A percentile compares a stretch with the other conserved stretches of the same genome.
Conservation (phyloP, 2,797 vertebrate species). For the Scomberomorus guttatus region DNA sequence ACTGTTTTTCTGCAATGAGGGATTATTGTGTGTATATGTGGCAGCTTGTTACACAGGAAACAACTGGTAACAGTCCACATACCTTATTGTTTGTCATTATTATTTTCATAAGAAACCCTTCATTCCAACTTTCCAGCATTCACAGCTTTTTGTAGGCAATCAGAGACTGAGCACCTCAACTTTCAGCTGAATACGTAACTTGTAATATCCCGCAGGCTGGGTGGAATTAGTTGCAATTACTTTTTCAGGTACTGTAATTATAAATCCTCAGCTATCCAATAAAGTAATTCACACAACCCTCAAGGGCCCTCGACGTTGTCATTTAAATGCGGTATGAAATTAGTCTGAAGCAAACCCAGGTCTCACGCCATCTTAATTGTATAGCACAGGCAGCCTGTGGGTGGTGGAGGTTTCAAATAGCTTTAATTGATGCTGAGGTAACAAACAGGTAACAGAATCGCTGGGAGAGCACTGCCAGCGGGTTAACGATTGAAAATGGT, state of each 20-base stretch:
- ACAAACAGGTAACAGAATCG: constrained; percentile 78
- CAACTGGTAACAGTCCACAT: neutral
- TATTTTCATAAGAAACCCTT: constrained; percentile 3
- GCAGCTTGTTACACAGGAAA: neutral
- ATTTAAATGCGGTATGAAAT: constrained; percentile 66
- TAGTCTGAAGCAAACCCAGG: constrained; percentile 63
- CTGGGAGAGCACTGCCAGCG: constrained; percentile 57
- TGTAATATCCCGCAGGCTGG: constrained; percentile 57
- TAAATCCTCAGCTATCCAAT: constrained; percentile 69
- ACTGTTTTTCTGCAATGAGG: too few species aligned
- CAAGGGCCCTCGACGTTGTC: constrained; percentile 53
- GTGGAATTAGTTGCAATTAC: constrained; percentile 77
- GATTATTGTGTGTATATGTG: neutral
- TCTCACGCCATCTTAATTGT: constrained; percentile 78
- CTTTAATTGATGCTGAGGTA: constrained; percentile 77
- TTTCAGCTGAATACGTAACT: constrained; percentile 44
- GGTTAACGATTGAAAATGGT: constrained; percentile 40
- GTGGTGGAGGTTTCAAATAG: constrained; percentile 76
- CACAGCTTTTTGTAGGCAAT: constrained; percentile 20
- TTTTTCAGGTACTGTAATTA: constrained; percentile 69
- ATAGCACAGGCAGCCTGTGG: constrained; percentile 62
- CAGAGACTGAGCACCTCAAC: constrained; percentile 23
- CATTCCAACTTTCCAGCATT: constrained; percentile 12
- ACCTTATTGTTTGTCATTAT: neutral
- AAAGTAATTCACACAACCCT: constrained; percentile 66